Evolutionary conservation across 2,888 invertebrate species (phyloP).

Genomic region (Phania funesta): DNA sequence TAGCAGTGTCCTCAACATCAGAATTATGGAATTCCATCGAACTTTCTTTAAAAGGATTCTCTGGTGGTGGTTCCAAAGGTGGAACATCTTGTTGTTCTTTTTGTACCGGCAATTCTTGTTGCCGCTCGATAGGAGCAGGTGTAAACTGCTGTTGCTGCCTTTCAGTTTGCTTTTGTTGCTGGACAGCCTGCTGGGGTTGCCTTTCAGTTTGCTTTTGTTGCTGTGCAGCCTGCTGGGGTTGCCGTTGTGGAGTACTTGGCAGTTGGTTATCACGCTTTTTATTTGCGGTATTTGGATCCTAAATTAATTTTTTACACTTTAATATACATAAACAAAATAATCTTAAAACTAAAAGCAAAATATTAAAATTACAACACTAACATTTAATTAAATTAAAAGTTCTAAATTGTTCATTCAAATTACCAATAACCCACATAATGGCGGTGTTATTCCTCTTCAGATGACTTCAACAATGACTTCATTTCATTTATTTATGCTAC

Average conservation of each 20-base stretch:
- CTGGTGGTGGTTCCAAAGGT: slow-evolving; percentile 47
- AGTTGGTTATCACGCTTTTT: slow-evolving; percentile 26
- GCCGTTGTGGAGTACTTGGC: neutral
- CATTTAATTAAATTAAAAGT: neutral
- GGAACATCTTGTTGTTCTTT: neutral
- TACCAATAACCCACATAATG: slow-evolving; percentile 55
- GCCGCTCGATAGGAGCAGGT: neutral
- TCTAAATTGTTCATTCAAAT: slow-evolving; percentile 30
- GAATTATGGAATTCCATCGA: slow-evolving; percentile 30
- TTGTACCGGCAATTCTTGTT: neutral
- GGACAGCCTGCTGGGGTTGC: slow-evolving; percentile 19
- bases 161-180: neutral
- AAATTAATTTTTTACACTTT: slow-evolving; percentile 5
- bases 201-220: neutral
- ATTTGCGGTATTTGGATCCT: slow-evolving; percentile 24
- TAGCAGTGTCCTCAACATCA: slow-evolving; percentile 68
- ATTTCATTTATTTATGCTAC: slow-evolving; percentile 30
- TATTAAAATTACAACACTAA: neutral
- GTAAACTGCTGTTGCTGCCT: slow-evolving; percentile 13
- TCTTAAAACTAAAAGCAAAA: neutral
- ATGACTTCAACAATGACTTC: slow-evolving; percentile 42
- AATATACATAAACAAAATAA: neutral
- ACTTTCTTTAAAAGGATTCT: slow-evolving; percentile 59
- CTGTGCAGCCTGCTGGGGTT: slow-evolving; percentile 17
- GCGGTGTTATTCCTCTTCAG: slow-evolving; percentile 24